These are phyloP conservation scores for Halichoeres trimaculatus DNA, from an alignment of 2,113 vertebrate species.

Conservation along the genomic window DNA sequence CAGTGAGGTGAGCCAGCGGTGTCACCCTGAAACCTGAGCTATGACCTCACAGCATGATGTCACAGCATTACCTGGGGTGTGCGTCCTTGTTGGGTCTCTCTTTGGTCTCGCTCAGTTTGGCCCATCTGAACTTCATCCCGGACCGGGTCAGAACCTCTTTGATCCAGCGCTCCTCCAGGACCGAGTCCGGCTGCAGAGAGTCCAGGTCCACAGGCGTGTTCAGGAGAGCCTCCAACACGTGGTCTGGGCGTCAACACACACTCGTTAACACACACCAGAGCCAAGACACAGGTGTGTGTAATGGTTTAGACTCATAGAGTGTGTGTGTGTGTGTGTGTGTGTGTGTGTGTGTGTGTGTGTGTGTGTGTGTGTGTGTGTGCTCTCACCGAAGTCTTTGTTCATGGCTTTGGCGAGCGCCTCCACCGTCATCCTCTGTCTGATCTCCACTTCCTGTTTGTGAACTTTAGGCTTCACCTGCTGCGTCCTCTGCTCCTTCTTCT, in stretches of 20 bases:
- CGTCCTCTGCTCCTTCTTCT: conserved; percentile 53
- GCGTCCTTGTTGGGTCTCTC: conserved; percentile 87
- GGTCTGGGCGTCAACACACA: conserved; percentile 79
- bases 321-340: no score
- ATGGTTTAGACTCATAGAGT: no score
- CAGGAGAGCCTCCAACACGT: conserved; percentile 87
- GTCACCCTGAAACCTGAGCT: no score
- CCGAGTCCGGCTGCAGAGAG: conserved; percentile 82
- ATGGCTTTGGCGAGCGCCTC: conserved; percentile 86
- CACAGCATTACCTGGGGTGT: conserved; percentile 80
- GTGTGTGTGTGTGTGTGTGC: no score
- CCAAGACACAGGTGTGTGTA: no score
- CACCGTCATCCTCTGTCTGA: conserved; percentile 84
- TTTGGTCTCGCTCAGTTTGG: conserved; percentile 83
- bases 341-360: no score
- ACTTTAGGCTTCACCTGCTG: conserved; percentile 68
- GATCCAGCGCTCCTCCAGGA: conserved; percentile 85
- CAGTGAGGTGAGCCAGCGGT: no score
- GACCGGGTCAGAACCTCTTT: conserved; percentile 89
- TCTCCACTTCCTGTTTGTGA: conserved; percentile 87
- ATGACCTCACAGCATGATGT: neutral
- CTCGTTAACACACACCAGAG: accelerated
- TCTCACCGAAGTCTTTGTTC: conserved; percentile 86
- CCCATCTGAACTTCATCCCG: conserved; percentile 91
- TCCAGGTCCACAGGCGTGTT: conserved; percentile 84